Evolutionary conservation across 1,140 invertebrate species (phyloP).

Genomic region (Drosophila elegans): DNA sequence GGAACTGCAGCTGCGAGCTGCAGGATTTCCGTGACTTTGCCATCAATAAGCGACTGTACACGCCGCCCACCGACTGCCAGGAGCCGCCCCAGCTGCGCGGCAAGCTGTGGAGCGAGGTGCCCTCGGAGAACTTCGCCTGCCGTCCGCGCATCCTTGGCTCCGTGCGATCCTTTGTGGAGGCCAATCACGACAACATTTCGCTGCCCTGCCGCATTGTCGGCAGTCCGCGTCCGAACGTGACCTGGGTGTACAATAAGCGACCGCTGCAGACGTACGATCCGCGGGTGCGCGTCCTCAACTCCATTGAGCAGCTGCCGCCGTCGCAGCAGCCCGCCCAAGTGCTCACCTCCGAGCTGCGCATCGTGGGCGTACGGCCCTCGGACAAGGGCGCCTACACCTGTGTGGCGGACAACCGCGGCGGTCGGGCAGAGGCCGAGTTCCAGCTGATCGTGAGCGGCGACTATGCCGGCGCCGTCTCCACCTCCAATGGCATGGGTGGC

Average conservation of each 20-base stretch:
- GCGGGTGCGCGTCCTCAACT: slow-evolving; percentile 84
- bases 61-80: slow-evolving; percentile 89
- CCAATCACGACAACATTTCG: slow-evolving; percentile 89
- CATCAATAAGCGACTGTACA: slow-evolving; percentile 89
- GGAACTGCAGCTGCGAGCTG: slow-evolving; percentile 95
- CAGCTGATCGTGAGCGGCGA: slow-evolving; percentile 88
- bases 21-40: slow-evolving; percentile 92
- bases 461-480: slow-evolving; percentile 83
- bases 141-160: slow-evolving; percentile 89
- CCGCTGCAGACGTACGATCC: slow-evolving; percentile 86
- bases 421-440: slow-evolving; percentile 89
- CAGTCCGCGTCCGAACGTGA: slow-evolving; percentile 90
- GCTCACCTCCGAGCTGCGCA: slow-evolving; percentile 88
- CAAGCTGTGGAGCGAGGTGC: slow-evolving; percentile 90
- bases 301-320: slow-evolving; percentile 47
- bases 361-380: slow-evolving; percentile 88
- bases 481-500: slow-evolving; percentile 71
- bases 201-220: slow-evolving; percentile 92
- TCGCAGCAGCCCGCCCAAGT: slow-evolving; percentile 32
- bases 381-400: slow-evolving; percentile 96
- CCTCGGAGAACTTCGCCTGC: slow-evolving; percentile 93
- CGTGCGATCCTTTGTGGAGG: slow-evolving; percentile 86
- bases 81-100: slow-evolving; percentile 89
- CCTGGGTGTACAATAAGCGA: slow-evolving; percentile 90
- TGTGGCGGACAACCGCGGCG: slow-evolving; percentile 93